Percentiles rank a stretch among this genome's conserved stretches.
Conservation (phyloP, 2,113 vertebrate species). For the Arothron firmamentum region DNA sequence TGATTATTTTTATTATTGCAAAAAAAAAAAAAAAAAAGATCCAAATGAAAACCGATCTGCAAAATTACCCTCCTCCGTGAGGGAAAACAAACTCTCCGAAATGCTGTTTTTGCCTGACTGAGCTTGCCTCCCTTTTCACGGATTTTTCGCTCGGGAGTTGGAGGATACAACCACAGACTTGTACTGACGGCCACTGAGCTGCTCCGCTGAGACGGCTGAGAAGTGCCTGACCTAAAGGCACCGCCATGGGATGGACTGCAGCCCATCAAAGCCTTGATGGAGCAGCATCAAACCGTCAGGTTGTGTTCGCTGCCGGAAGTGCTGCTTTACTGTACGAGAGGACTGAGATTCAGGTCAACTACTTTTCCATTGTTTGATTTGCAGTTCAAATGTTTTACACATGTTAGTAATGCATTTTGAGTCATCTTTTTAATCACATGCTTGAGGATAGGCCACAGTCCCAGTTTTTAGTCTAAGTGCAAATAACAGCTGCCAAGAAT, state of each 20-base stretch:
- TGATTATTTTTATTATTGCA: slow-evolving; percentile 21
- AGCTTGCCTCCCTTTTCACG: slow-evolving; percentile 8
- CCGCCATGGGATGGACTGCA: not conserved
- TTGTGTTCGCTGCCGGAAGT: too few species aligned
- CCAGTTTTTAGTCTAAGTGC: too few species aligned
- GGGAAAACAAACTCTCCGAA: not conserved
- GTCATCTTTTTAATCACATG: too few species aligned
- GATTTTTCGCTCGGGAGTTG: slow-evolving; percentile 26
- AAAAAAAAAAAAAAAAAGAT: slow-evolving; percentile 11
- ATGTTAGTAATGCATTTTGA: too few species aligned
- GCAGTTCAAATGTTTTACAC: too few species aligned
- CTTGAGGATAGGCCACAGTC: too few species aligned
- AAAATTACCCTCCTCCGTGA: slow-evolving; percentile 2
- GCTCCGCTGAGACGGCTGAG: slow-evolving; percentile 14
- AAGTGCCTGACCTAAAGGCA: slow-evolving; percentile 14
- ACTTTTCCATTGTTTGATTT: too few species aligned
- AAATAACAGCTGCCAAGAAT: too few species aligned
- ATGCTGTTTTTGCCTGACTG: not conserved
- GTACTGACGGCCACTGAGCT: slow-evolving; percentile 33
- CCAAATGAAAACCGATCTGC: slow-evolving; percentile 17
- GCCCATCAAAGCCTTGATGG: too few species aligned
- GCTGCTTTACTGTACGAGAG: too few species aligned
- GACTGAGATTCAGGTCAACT: too few species aligned
- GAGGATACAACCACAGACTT: slow-evolving; percentile 32
- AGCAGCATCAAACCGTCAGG: too few species aligned